These are phyloP conservation scores for Pogonocherus hispidulus DNA, from an alignment of 2,888 invertebrate species.

Conservation along the genomic window DNA sequence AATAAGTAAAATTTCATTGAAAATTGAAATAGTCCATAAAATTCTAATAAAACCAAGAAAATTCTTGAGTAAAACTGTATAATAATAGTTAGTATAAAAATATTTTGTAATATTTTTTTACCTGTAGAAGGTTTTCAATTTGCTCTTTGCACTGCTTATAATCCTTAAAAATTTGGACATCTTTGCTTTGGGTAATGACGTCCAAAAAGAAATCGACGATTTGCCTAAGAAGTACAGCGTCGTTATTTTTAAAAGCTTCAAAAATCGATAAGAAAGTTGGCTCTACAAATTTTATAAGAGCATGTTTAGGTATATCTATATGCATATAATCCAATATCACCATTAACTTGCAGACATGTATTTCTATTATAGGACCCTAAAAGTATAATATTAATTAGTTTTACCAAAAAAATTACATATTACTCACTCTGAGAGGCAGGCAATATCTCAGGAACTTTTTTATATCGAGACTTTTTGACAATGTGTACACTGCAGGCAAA, in stretches of 20 bases:
- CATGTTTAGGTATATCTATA: constrained; percentile 69
- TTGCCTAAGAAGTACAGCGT: constrained; percentile 69
- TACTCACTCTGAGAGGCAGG: constrained; percentile 73
- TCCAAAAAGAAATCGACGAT: constrained; percentile 73
- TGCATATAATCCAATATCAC: constrained; percentile 71
- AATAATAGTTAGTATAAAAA: too few relatives aligned
- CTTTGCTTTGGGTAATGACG: constrained; percentile 61
- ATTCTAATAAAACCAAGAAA: too few relatives aligned
- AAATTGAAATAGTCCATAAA: too few relatives aligned
- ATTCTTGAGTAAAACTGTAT: too few relatives aligned
- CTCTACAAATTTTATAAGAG: constrained; percentile 69
- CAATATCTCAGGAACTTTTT: constrained; percentile 77
- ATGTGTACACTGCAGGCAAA: constrained; percentile 79
- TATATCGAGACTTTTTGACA: constrained; percentile 80
- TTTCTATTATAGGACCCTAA: constrained; percentile 67
- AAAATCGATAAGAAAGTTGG: constrained; percentile 70
- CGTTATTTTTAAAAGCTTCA: constrained; percentile 68
- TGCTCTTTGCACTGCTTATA: constrained; percentile 63
- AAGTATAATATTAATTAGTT: constrained; percentile 32
- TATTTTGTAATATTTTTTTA: too few relatives aligned
- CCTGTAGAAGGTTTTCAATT: constrained; percentile 65
- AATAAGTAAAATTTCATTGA: too few relatives aligned
- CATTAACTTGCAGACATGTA: constrained; percentile 72
- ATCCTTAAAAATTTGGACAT: constrained; percentile 50
- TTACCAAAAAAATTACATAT: constrained; percentile 10